These are phyloP conservation scores for Sorex araneus DNA, from an alignment of 2,113 vertebrate genomes.

Conservation along the genomic window DNA sequence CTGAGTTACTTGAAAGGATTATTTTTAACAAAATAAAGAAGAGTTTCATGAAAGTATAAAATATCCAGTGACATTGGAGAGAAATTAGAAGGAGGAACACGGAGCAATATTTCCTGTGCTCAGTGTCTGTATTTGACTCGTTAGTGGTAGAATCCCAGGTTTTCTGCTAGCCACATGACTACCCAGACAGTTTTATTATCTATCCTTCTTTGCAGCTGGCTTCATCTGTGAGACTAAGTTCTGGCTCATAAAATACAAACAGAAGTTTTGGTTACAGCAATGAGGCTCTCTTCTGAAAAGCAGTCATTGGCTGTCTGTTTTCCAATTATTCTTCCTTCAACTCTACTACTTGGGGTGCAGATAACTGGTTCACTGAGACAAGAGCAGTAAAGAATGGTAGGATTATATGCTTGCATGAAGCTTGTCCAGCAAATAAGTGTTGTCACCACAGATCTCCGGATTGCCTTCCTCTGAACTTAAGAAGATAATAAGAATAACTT, in stretches of 20 bases:
- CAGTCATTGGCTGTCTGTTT: not conserved
- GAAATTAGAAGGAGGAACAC: not conserved
- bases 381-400: not conserved
- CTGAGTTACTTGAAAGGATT: too few relatives aligned
- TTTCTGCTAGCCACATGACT: not conserved
- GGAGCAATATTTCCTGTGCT: not conserved
- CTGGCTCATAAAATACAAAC: not conserved
- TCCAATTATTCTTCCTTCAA: not conserved
- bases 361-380: not conserved
- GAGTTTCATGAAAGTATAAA: not conserved
- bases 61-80: not conserved
- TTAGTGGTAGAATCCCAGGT: not conserved
- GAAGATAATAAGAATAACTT: not conserved
- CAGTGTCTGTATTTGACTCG: not conserved
- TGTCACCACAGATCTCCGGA: not conserved
- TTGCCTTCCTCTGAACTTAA: not conserved
- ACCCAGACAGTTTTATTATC: not conserved
- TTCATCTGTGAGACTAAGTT: not conserved
- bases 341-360: not conserved
- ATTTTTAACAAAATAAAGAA: constrained; percentile 15
- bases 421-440: not conserved
- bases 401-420: not conserved
- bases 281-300: constrained; percentile 4
- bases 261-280: not conserved
- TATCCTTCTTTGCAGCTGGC: not conserved